Conservation (phyloP, 1,140 invertebrate species). For the Micrasema minimum region DNA sequence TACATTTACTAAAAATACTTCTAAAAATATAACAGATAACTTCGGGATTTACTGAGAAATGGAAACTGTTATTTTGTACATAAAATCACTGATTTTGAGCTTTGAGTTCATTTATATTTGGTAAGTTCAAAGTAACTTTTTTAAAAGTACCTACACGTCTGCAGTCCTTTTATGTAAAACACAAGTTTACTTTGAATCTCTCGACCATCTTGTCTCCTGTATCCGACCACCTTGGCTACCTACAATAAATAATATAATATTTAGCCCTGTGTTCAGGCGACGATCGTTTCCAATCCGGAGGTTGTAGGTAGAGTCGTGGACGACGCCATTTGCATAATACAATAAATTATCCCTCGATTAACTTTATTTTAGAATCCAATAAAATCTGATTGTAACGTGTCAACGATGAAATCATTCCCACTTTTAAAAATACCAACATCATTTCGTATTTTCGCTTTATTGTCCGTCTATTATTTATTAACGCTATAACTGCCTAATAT, state of each 20-base stretch:
- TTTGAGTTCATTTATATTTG: too few relatives aligned
- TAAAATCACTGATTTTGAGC: too few relatives aligned
- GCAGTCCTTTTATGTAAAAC: too few relatives aligned
- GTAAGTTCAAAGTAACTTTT: too few relatives aligned
- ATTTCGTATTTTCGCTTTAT: conserved; percentile 30
- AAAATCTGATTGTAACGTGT: conserved; percentile 39
- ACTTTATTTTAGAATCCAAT: conserved; percentile 38
- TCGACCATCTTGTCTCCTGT: too few relatives aligned
- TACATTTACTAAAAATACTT: too few relatives aligned
- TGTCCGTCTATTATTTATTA: conserved; percentile 16
- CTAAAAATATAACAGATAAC: too few relatives aligned
- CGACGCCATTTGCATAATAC: conserved; percentile 33
- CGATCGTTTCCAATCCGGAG: conserved; percentile 24
- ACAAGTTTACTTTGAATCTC: too few relatives aligned
- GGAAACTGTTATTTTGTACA: too few relatives aligned
- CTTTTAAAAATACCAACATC: conserved; percentile 32
- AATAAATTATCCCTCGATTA: conserved; percentile 38
- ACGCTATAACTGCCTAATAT: conserved; percentile 23
- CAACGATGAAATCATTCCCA: conserved; percentile 40
- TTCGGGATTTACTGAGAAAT: too few relatives aligned
- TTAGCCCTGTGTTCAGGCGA: conserved; percentile 28
- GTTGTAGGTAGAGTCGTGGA: too few relatives aligned
- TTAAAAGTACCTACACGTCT: too few relatives aligned
- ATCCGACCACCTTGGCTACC: conserved; percentile 26
- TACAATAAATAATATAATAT: conserved; percentile 33